Percentiles rank a stretch among this genome's conserved stretches.
Evolutionary conservation across 2,888 invertebrate genomes (phyloP).

Genomic region (Lymantria dispar): DNA sequence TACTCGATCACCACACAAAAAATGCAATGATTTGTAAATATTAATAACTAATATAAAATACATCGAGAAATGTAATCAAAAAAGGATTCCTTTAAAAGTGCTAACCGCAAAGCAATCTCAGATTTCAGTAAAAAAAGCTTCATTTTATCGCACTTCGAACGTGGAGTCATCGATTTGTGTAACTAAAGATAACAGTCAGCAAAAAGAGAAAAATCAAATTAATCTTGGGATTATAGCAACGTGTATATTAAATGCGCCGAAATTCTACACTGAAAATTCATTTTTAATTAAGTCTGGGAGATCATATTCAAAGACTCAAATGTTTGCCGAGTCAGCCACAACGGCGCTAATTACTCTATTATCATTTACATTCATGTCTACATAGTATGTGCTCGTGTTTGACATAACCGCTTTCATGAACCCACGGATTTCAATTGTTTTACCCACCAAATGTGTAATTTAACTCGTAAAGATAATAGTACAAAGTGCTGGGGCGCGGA

Average conservation of each 20-base stretch:
- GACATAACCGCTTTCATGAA: slow-evolving; percentile 36
- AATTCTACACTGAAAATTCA: slow-evolving; percentile 22
- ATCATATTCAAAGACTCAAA: slow-evolving; percentile 33
- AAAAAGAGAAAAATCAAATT: slow-evolving; percentile 21
- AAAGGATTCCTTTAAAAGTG: neutral
- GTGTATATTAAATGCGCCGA: neutral
- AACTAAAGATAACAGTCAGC: slow-evolving; percentile 20
- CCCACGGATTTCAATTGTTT: slow-evolving; percentile 24
- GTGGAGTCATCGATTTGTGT: slow-evolving; percentile 27
- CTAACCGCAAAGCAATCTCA: slow-evolving; percentile 1
- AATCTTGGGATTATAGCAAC: slow-evolving; percentile 20
- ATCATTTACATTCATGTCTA: slow-evolving; percentile 29
- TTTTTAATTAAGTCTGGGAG: slow-evolving; percentile 43
- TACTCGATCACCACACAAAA: too few species aligned
- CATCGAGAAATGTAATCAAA: too few species aligned
- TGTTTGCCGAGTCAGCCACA: slow-evolving; percentile 41
- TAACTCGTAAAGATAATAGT: slow-evolving; percentile 15
- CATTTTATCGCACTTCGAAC: slow-evolving; percentile 18
- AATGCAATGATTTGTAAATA: too few species aligned
- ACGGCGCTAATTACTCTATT: slow-evolving; percentile 37
- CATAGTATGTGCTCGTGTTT: slow-evolving; percentile 28
- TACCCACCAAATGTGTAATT: slow-evolving; percentile 22
- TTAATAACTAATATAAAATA: too few species aligned
- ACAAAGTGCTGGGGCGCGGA: slow-evolving; percentile 32
- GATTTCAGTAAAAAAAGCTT: slow-evolving; percentile 19